A percentile compares a stretch with the other conserved stretches of the same genome.
Evolutionary conservation across 1,140 invertebrate species (phyloP).

Genomic region (Drosophila micromelanica): DNA sequence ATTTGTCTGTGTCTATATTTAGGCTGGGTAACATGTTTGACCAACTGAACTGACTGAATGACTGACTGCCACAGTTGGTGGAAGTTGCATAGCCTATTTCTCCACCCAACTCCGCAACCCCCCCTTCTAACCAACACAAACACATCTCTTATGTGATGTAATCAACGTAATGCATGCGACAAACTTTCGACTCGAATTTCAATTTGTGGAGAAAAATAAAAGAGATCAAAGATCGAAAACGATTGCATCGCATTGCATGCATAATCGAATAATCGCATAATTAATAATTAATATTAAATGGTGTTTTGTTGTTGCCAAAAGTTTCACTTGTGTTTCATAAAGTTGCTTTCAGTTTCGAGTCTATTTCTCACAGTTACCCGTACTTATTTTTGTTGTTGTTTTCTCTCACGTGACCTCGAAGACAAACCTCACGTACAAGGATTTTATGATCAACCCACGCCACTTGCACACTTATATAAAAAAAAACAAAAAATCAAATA

Average conservation of each 20-base stretch:
- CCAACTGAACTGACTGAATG: constrained; percentile 81
- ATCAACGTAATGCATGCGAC: constrained; percentile 78
- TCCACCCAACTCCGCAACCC: neutral
- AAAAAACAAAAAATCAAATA: constrained; percentile 8
- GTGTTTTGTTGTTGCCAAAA: constrained; percentile 11
- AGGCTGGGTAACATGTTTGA: constrained; percentile 76
- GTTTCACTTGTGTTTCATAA: constrained; percentile 29
- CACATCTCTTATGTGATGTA: constrained; percentile 57
- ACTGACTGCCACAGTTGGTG: constrained; percentile 76
- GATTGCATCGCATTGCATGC: constrained; percentile 67
- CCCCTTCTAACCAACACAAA: neutral
- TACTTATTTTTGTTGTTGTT: constrained; percentile 40
- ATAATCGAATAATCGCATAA: constrained; percentile 64
- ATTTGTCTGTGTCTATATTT: constrained; percentile 73
- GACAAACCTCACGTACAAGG: constrained; percentile 80
- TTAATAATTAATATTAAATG: constrained; percentile 72
- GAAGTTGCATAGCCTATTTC: constrained; percentile 39
- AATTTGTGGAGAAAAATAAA: constrained; percentile 57
- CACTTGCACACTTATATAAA: constrained; percentile 45
- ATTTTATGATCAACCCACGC: constrained; percentile 56
- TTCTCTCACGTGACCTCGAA: constrained; percentile 72
- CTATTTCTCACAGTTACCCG: constrained; percentile 10
- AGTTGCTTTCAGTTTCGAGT: constrained; percentile 29
- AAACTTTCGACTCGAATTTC: constrained; percentile 78
- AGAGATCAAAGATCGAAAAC: constrained; percentile 57